These are phyloP conservation scores for Archilochus colubris DNA, from an alignment of 2,113 vertebrate genomes.

Conservation along the genomic window DNA sequence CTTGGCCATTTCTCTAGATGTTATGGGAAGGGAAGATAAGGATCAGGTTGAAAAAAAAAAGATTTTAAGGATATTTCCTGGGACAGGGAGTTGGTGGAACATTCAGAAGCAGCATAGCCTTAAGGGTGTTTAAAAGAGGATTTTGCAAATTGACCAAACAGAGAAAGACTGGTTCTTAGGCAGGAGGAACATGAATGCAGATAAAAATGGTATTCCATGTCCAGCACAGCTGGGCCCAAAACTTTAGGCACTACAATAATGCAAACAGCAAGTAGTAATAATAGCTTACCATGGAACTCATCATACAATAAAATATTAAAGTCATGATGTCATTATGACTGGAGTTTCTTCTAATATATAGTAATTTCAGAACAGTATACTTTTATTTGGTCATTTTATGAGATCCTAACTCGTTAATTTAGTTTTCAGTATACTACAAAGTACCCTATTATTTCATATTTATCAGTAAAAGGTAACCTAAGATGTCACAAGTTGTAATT, in stretches of 20 bases:
- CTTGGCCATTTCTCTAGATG: background rate
- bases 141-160: background rate
- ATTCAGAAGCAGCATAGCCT: background rate
- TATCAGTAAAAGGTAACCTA: slow-evolving; percentile 2
- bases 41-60: background rate
- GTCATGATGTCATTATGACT: background rate
- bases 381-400: background rate
- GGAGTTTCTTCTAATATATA: background rate
- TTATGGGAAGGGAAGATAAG: background rate
- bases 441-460: background rate
- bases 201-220: background rate
- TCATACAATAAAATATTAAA: background rate
- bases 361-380: background rate
- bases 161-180: background rate
- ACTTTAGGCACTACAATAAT: background rate
- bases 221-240: background rate
- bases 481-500: background rate
- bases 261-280: background rate
- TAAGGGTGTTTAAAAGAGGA: background rate
- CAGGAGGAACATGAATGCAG: background rate
- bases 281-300: background rate
- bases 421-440: background rate
- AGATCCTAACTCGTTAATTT: background rate
- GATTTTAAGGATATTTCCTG: background rate
- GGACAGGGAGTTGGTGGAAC: background rate